Evolutionary conservation across 2,797 vertebrate species (phyloP), one percentile per base, ranked within the genome.

Genomic region (Botia kubotai): DNA sequence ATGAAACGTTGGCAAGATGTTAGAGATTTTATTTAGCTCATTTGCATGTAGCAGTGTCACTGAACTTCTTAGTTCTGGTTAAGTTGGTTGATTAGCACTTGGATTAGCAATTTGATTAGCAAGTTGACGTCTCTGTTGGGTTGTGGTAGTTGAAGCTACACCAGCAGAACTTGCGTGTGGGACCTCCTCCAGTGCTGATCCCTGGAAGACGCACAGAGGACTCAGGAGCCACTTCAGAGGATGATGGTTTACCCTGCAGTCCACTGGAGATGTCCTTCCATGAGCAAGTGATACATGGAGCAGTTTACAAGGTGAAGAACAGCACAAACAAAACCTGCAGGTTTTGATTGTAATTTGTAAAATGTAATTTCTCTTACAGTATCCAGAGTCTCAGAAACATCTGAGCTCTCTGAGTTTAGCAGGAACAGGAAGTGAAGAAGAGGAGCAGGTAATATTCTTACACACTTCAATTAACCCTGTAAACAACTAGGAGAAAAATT

Each of bases 191-290:
- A 0, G 87, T 94, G 83, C 80, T 87, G 53, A 87, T 92, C 57
- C 86, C 92, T 77, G 82, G 85, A 71, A 95, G 93, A 82, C 89
- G 92, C 72, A 83, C 86, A 16, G 95, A 96, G 53, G 95, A 97
- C 72, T 80, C 94, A 0, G 95, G 95, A 62, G 89, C 94, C 74
- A 96, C 94, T 86, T 97, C 96, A 75, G 96, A 97, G 88, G 96
- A 96, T 2, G 95, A 97, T 16, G 95, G 96, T 50, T 91, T 96
- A 52, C 96, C 95, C 69, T 93, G 85, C 17, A 90, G 95, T 76
- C 96, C 96, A 85, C 95, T 95, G 14, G 95, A 96, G 88, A 92
- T 82, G 6, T 90, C 92, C 75, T 88, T 94, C 14, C 92, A 92
- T 0, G 95, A 95, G 50, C 87, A 77, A 39, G 39, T 89, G 21